These are phyloP conservation scores for Actinopyga echinites DNA, from an alignment of 53 echinoderm and acorn worm genomes.

Conservation along the genomic window DNA sequence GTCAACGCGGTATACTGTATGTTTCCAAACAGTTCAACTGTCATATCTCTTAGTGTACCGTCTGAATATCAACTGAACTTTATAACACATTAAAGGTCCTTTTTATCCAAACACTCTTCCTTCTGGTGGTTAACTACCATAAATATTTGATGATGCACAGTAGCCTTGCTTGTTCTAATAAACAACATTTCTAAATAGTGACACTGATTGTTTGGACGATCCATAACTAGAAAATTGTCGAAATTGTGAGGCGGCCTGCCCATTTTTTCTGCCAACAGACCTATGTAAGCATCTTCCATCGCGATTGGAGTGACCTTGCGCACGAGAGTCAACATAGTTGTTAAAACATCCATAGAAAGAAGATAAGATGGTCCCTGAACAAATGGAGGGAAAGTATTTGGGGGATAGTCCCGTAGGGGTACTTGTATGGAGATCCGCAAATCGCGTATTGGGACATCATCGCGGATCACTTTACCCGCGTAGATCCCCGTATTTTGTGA, in stretches of 20 bases:
- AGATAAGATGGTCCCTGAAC: conserved; percentile 72
- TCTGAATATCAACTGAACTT: no score
- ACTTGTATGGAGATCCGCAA: conserved; percentile 63
- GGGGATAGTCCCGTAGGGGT: conserved; percentile 61
- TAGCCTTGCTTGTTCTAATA: conserved; percentile 7
- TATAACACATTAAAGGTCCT: not conserved
- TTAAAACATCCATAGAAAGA: conserved; percentile 75
- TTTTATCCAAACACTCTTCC: not conserved
- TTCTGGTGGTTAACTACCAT: conserved; percentile 66
- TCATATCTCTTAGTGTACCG: no score
- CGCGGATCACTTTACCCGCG: conserved; percentile 71
- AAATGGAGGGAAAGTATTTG: conserved; percentile 66
- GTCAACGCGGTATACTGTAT: no score
- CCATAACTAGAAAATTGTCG: conserved; percentile 72
- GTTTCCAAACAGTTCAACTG: no score
- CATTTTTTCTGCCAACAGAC: conserved; percentile 69
- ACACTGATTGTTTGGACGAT: conserved; percentile 78
- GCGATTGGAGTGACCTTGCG: conserved; percentile 72
- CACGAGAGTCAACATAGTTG: conserved; percentile 62
- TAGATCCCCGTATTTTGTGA: conserved; percentile 48
- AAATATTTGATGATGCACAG: conserved; percentile 69
- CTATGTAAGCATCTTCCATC: conserved; percentile 91
- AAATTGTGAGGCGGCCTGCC: conserved; percentile 57
- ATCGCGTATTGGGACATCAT: conserved; percentile 78
- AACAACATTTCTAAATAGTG: conserved; percentile 73